A percentile compares a stretch with the other conserved stretches of the same genome.
phyloP scores from a whole-genome alignment of 2,888 invertebrate species.

The Acrobasis suavella region DNA sequence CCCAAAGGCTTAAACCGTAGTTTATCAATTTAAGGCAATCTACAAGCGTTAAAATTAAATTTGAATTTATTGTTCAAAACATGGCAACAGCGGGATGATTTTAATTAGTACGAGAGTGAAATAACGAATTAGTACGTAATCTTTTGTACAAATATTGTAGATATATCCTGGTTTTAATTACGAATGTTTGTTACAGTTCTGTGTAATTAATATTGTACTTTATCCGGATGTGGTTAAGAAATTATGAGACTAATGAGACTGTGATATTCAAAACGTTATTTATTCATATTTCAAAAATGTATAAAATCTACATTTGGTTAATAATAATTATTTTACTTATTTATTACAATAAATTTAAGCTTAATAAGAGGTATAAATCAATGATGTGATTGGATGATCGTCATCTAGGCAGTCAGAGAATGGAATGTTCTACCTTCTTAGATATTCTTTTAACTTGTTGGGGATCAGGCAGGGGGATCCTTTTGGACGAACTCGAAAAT shows the following conservation, averaged over 20 bases:
- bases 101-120: conserved; percentile 15
- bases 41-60: conserved; percentile 24
- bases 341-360: too few species aligned
- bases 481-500: too few species aligned
- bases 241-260: background rate
- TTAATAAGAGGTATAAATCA: too few species aligned
- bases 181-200: background rate
- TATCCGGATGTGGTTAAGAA: background rate
- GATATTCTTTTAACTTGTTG: too few species aligned
- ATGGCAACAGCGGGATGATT: conserved; percentile 1
- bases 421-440: too few species aligned
- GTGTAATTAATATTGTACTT: conserved; percentile 4
- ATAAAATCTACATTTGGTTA: too few species aligned
- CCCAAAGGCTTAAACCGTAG: conserved; percentile 15
- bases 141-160: conserved; percentile 7
- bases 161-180: conserved; percentile 5
- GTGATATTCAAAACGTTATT: background rate
- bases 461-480: too few species aligned
- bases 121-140: conserved; percentile 11
- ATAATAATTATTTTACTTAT: too few species aligned
- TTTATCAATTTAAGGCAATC: conserved; percentile 24
- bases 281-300: too few species aligned
- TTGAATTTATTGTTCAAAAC: conserved; percentile 21
- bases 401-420: too few species aligned
- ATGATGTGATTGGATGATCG: too few species aligned